phyloP scores from a whole-genome alignment of 2,888 invertebrate genomes.

The Unio delphinus region DNA sequence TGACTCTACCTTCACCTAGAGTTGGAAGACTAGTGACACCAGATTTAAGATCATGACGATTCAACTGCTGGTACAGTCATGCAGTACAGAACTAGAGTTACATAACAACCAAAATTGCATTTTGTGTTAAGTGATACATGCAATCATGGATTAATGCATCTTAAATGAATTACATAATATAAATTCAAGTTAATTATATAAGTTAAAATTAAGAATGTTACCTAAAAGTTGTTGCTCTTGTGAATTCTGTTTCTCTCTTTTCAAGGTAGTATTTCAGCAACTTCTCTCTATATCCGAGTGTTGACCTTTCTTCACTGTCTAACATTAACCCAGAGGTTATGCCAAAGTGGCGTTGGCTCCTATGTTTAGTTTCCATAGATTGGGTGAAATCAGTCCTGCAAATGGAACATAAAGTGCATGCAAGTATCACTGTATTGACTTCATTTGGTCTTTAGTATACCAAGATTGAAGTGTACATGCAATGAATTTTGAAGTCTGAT shows the following conservation, averaged over 20 bases:
- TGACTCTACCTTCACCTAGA: too few species aligned
- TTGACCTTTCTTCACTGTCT: constrained; percentile 47
- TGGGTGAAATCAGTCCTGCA: constrained; percentile 33
- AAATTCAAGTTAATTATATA: too few species aligned
- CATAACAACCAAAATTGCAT: too few species aligned
- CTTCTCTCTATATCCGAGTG: constrained; percentile 80
- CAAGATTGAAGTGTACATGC: too few species aligned
- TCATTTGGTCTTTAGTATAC: background rate
- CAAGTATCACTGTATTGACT: background rate
- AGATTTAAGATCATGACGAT: too few species aligned
- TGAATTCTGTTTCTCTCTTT: constrained; percentile 84
- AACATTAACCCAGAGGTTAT: constrained; percentile 35
- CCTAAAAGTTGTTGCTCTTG: constrained; percentile 76
- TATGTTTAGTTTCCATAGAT: constrained; percentile 39
- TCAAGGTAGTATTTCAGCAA: constrained; percentile 84
- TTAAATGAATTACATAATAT: too few species aligned
- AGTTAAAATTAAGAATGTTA: constrained; percentile 14
- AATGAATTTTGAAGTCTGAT: too few species aligned
- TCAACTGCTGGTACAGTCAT: too few species aligned
- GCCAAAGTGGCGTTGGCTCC: constrained; percentile 45
- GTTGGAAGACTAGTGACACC: too few species aligned
- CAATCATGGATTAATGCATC: too few species aligned
- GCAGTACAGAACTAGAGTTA: too few species aligned
- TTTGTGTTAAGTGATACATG: too few species aligned
- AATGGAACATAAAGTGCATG: background rate